A percentile compares a stretch with the other conserved stretches of the same genome.
These are phyloP conservation scores for Sphyrna mokarran DNA, from an alignment of 2,113 vertebrate species.

Conservation along the genomic window DNA sequence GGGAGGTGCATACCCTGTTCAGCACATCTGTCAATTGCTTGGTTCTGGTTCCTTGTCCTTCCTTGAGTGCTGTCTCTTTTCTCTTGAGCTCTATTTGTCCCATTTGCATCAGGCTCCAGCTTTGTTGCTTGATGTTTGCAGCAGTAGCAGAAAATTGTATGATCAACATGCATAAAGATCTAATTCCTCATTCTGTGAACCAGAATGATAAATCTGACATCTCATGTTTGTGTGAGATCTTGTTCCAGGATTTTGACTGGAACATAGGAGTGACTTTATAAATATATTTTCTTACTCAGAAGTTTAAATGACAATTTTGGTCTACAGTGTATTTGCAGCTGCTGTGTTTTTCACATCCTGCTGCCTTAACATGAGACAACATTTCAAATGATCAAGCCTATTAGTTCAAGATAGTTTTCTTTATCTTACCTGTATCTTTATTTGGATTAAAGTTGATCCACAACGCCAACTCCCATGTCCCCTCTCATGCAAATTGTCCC, in stretches of 20 bases:
- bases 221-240: not conserved
- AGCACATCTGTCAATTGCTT: not conserved
- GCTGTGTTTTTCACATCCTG: not conserved
- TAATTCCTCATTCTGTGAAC: not conserved
- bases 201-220: not conserved
- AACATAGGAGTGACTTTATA: not conserved
- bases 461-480: too few species aligned
- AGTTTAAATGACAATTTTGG: not conserved
- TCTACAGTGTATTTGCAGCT: not conserved
- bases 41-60: not conserved
- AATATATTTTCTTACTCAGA: not conserved
- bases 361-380: too few species aligned
- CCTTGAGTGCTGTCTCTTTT: not conserved
- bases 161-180: not conserved
- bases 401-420: too few species aligned
- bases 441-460: too few species aligned
- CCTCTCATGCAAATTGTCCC: too few species aligned
- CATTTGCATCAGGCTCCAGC: not conserved
- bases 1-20: not conserved
- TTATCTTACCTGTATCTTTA: too few species aligned
- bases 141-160: not conserved
- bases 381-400: too few species aligned
- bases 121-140: not conserved
- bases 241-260: not conserved
- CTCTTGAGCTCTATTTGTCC: not conserved